Evolutionary conservation across 2,797 vertebrate species (phyloP).

Genomic region (Natrix natrix): DNA sequence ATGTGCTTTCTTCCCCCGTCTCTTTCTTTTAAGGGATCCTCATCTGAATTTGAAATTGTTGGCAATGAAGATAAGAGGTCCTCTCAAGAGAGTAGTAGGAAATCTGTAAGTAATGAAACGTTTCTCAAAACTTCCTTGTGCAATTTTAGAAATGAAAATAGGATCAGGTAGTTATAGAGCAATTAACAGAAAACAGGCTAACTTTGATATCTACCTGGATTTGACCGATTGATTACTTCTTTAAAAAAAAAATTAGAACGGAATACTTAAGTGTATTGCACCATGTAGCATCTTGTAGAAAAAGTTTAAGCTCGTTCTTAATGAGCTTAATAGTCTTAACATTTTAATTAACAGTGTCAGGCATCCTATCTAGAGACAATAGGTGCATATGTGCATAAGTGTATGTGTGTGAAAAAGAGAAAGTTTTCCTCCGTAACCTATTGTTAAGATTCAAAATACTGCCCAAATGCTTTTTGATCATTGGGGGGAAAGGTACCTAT

Average conservation of each 20-base stretch:
- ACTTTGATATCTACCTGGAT: background rate
- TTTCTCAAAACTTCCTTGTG: background rate
- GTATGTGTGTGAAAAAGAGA: background rate
- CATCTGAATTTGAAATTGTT: slow-evolving; percentile 87
- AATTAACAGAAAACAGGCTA: background rate
- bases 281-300: background rate
- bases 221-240: background rate
- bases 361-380: background rate
- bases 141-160: background rate
- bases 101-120: slow-evolving; percentile 44
- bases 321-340: background rate
- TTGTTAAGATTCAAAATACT: background rate
- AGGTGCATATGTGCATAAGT: background rate
- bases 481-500: background rate
- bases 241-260: background rate
- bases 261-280: background rate
- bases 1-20: background rate
- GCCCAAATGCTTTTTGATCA: background rate
- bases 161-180: background rate
- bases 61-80: slow-evolving; percentile 71
- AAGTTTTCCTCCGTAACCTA: background rate
- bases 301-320: background rate
- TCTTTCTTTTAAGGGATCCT: slow-evolving; percentile 73
- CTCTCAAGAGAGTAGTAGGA: slow-evolving; percentile 46
- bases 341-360: background rate